Evolutionary conservation across 2,113 vertebrate genomes (phyloP).

Genomic region (Oncorhynchus gorbuscha): DNA sequence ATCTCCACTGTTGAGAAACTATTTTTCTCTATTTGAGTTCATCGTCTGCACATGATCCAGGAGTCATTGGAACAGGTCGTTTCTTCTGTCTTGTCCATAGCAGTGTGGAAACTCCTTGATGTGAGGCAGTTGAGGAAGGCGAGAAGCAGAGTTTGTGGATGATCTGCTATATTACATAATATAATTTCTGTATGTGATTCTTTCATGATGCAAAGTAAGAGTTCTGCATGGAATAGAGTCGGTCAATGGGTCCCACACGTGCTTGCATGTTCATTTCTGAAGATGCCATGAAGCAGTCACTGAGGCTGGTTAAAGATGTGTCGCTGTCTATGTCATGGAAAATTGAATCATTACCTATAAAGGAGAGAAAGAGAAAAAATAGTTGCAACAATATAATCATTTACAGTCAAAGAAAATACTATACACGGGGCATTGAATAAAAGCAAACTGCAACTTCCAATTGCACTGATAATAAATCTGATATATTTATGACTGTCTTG

Average conservation of each 20-base stretch:
- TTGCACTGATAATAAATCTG: background rate
- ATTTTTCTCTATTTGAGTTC: conserved; percentile 42
- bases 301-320: conserved; percentile 98
- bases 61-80: conserved; percentile 63
- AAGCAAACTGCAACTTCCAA: background rate
- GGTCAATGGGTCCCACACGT: conserved; percentile 96
- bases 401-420: conserved; percentile 14
- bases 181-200: conserved; percentile 34
- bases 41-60: conserved; percentile 48
- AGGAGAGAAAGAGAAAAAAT: background rate
- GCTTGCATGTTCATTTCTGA: conserved; percentile 97
- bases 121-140: conserved; percentile 33
- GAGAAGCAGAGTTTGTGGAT: conserved; percentile 59
- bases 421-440: background rate
- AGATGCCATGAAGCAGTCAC: conserved; percentile 98
- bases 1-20: conserved; percentile 18
- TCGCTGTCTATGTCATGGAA: conserved; percentile 99
- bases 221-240: conserved; percentile 99
- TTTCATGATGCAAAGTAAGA: conserved; percentile 98
- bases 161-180: background rate
- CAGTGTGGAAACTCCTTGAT: conserved; percentile 50
- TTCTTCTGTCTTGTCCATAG: conserved; percentile 46
- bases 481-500: conserved; percentile 45
- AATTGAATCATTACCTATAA: conserved; percentile 93
- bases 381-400: conserved; percentile 6